These are phyloP conservation scores for Drosophila grimshawi DNA, from an alignment of 1,140 invertebrate genomes.

Conservation along the genomic window DNA sequence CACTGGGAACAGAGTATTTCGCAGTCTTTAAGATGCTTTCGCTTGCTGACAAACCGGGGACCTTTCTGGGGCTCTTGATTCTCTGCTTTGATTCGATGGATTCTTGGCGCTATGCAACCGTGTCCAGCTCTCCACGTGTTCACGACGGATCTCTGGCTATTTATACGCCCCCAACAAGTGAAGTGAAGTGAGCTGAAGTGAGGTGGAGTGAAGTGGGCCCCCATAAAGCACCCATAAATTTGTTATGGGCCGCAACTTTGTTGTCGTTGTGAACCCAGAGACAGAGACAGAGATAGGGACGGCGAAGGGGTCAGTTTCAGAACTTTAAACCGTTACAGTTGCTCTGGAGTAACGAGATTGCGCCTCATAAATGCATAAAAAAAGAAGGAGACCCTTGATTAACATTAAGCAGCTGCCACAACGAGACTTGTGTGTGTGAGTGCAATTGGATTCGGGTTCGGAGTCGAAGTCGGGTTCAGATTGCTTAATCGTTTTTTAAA, in stretches of 20 bases:
- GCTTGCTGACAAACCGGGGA: not conserved
- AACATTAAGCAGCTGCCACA: constrained; percentile 58
- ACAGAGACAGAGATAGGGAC: too few species aligned
- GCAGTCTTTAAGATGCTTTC: not conserved
- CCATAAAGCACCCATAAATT: constrained; percentile 52
- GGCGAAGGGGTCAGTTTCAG: not conserved
- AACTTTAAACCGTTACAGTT: constrained; percentile 62
- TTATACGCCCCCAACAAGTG: constrained; percentile 27
- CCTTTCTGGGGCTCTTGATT: not conserved
- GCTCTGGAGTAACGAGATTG: constrained; percentile 58
- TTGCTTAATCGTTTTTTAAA: constrained; percentile 46
- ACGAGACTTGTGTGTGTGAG: constrained; percentile 4
- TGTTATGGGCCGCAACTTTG: constrained; percentile 57
- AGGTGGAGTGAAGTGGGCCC: constrained; percentile 17
- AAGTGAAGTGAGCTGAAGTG: not conserved
- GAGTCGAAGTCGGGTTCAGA: not conserved
- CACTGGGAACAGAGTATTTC: not conserved
- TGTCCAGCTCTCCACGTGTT: constrained; percentile 18
- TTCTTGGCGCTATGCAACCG: constrained; percentile 14
- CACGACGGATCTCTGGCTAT: constrained; percentile 17
- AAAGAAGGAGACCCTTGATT: constrained; percentile 53
- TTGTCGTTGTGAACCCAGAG: constrained; percentile 23
- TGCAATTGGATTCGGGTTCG: not conserved
- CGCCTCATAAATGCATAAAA: constrained; percentile 67
- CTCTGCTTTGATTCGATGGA: not conserved